Evolutionary conservation across 2,888 invertebrate species (phyloP), one percentile per base, ranked within the genome.

Genomic region (Melanostoma mellinum): DNA sequence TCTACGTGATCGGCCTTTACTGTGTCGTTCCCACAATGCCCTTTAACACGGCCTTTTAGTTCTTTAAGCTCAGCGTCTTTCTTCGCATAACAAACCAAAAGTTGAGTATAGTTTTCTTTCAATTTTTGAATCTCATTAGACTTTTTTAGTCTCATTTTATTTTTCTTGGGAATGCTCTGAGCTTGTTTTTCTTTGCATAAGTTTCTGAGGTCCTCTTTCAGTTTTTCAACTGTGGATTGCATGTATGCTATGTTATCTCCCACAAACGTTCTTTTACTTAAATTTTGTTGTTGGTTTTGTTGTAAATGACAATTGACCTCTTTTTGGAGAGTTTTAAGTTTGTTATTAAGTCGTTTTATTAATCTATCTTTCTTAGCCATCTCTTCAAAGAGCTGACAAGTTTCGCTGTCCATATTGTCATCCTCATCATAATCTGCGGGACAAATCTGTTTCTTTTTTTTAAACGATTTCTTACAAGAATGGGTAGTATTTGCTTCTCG

Each of bases 61-160:
- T 90, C 88, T 58, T 89, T 90, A 58, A 90, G 86, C 78, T 91
- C 88, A 36, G 87, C 88, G 52, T 91, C 90, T 81, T 90, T 91
- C 40, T 88, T 88, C 63, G 87, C 87, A 73, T 87, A 90, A 58
- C 89, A 89, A 0, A 87, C 87, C 4, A 91, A 68, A 9, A 91
- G 86, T 40, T 89, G 87, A 6, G 89, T 87, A 60, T 90, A 91
- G 72, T 89, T 89, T 6, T 89, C 88, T 81, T 90, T 91, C 56
- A 91, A 86, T 56, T 89, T 89, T 32, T 88, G 87, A 35, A 88
- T 86, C 74, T 89, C 86, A 42, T 88, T 88, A 0, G 88, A 56
- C 63, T 89, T 55, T 4, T n/a, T 52, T n/a, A 6, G 5, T 5
- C 42, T 2, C 33, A 55, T 20, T 48, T 52, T 44, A 78, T 58